Evolutionary conservation across 2,888 invertebrate genomes (phyloP).

Genomic region (Pseudococcus viburni): DNA sequence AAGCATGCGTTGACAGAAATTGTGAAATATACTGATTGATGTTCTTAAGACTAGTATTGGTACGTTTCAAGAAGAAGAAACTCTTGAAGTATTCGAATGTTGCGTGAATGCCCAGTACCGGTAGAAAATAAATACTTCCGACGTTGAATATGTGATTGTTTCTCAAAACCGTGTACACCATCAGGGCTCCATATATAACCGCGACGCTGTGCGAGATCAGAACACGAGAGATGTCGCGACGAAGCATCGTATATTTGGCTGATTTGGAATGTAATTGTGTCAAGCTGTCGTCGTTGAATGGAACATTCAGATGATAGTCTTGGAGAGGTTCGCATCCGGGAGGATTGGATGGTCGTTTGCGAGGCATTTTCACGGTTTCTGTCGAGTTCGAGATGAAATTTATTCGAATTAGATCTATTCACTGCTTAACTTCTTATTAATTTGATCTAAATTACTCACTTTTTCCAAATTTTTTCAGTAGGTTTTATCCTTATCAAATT

Average conservation of each 20-base stretch:
- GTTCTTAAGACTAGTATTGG: not conserved
- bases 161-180: not conserved
- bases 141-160: conserved; percentile 4
- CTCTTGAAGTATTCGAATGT: conserved; percentile 39
- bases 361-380: not conserved
- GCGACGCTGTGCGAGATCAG: not conserved
- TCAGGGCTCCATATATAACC: not conserved
- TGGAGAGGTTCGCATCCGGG: not conserved
- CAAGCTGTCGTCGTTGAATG: not conserved
- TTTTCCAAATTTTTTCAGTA: not conserved
- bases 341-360: conserved; percentile 32
- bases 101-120: conserved; percentile 3
- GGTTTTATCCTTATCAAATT: not conserved
- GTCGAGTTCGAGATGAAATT: not conserved
- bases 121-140: conserved; percentile 12
- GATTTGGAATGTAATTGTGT: not conserved
- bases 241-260: not conserved
- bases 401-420: not conserved
- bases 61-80: conserved; percentile 3
- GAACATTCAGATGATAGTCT: not conserved
- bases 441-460: not conserved
- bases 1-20: conserved; percentile 68
- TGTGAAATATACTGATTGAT: conserved; percentile 69
- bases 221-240: not conserved
- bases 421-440: not conserved